Evolutionary conservation across 2,888 invertebrate species (phyloP).

Genomic region (Calephelis perditalis): DNA sequence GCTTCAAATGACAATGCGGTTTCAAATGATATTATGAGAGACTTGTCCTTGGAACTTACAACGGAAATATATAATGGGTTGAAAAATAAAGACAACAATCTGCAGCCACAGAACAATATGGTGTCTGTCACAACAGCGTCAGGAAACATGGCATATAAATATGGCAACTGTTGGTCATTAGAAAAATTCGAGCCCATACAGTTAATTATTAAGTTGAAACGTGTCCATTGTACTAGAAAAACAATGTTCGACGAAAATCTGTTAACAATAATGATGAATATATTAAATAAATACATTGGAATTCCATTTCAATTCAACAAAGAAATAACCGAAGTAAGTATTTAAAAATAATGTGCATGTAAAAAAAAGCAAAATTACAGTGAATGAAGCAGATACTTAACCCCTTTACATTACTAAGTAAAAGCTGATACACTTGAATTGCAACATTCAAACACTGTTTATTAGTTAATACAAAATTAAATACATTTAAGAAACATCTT

Average conservation of each 20-base stretch:
- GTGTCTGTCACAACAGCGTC: background rate
- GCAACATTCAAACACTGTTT: no score
- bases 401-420: no score
- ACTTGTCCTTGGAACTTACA: no score
- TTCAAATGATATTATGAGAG: no score
- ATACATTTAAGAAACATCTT: no score
- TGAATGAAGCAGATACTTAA: no score
- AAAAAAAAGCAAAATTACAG: no score
- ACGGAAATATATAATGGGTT: no score
- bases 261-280: constrained; percentile 36
- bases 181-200: constrained; percentile 19
- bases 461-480: no score
- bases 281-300: constrained; percentile 41
- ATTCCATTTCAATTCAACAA: constrained; percentile 39
- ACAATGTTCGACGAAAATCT: constrained; percentile 32
- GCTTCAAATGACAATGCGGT: no score
- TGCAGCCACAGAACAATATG: background rate
- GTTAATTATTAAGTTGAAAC: constrained; percentile 21
- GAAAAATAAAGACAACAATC: background rate
- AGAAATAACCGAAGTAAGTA: constrained; percentile 42
- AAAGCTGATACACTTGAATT: no score
- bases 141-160: background rate
- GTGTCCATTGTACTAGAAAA: constrained; percentile 28
- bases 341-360: background rate
- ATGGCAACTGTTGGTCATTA: constrained; percentile 24